Percentiles rank a stretch among this genome's conserved stretches.
Conservation (phyloP, 1,140 invertebrate genomes). For the Drosophila serrata region DNA sequence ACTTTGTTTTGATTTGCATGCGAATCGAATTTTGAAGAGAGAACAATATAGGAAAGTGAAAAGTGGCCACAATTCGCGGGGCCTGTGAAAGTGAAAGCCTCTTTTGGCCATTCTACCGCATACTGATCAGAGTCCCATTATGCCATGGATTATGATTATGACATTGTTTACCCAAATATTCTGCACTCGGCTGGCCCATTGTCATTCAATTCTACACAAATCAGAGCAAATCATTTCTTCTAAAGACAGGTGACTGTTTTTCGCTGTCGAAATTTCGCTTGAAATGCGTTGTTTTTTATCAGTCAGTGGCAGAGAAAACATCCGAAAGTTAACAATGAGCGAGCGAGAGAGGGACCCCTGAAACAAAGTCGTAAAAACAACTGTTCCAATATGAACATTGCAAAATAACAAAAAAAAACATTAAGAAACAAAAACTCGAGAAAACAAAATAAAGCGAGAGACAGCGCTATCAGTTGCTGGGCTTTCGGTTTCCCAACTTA, state of each 20-base stretch:
- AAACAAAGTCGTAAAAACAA: slow-evolving; percentile 63
- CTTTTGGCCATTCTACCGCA: slow-evolving; percentile 25
- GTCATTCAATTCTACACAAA: slow-evolving; percentile 29
- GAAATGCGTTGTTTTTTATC: slow-evolving; percentile 34
- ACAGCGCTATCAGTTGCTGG: slow-evolving; percentile 35
- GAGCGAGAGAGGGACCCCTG: slow-evolving; percentile 6
- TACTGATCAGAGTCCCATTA: slow-evolving; percentile 26
- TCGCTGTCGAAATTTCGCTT: slow-evolving; percentile 37
- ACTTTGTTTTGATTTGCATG: slow-evolving; percentile 66
- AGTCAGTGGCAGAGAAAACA: slow-evolving; percentile 40
- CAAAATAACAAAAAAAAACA: slow-evolving; percentile 39
- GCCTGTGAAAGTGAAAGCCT: slow-evolving; percentile 70
- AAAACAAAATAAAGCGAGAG: slow-evolving; percentile 13
- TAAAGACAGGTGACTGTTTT: slow-evolving; percentile 23
- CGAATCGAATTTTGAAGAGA: slow-evolving; percentile 53
- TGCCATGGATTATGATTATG: slow-evolving; percentile 29
- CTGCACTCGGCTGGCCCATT: slow-evolving; percentile 16
- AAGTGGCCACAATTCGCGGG: slow-evolving; percentile 23
- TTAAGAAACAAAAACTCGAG: slow-evolving; percentile 10
- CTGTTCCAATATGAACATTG: slow-evolving; percentile 70
- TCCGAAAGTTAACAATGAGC: slow-evolving; percentile 42
- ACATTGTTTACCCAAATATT: slow-evolving; percentile 21
- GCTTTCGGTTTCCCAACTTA: slow-evolving; percentile 51
- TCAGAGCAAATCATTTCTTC: slow-evolving; percentile 41
- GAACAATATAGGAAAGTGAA: slow-evolving; percentile 74